phyloP scores from a whole-genome alignment of 2,113 vertebrate genomes.

The Cryptoleucopteryx plumbea region DNA sequence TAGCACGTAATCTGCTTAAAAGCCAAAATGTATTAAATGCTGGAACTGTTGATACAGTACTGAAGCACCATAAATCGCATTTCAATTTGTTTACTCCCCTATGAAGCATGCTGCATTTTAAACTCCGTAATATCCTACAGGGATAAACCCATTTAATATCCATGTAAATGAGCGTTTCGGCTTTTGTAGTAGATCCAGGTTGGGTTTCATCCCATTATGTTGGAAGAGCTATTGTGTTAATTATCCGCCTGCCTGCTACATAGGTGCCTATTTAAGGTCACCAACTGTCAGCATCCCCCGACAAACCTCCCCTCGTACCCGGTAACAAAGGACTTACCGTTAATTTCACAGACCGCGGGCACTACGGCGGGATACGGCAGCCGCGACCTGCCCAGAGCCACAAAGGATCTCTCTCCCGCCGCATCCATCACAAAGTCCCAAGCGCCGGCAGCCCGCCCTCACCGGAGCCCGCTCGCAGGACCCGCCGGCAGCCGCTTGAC shows the following conservation, averaged over 20 bases:
- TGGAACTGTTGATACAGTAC: neutral
- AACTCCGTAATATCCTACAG: slow-evolving; percentile 60
- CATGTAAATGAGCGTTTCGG: slow-evolving; percentile 56
- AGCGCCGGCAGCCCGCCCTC: neutral
- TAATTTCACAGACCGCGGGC: slow-evolving; percentile 27
- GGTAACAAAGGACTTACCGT: slow-evolving; percentile 74
- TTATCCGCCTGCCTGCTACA: neutral
- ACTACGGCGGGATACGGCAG: slow-evolving; percentile 49
- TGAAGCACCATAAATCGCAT: slow-evolving; percentile 5
- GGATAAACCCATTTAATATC: slow-evolving; percentile 65
- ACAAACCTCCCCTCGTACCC: neutral
- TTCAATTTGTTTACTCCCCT: slow-evolving; percentile 42
- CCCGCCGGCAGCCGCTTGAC: neutral
- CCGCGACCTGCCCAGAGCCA: slow-evolving; percentile 61
- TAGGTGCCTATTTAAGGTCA: neutral
- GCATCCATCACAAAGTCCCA: neutral
- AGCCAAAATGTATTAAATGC: slow-evolving; percentile 41
- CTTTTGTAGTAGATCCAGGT: slow-evolving; percentile 20
- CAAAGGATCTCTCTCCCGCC: slow-evolving; percentile 56
- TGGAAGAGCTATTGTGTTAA: slow-evolving; percentile 54
- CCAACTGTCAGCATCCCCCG: neutral
- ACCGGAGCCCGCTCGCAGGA: neutral
- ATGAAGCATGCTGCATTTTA: slow-evolving; percentile 24
- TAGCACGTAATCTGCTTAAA: slow-evolving; percentile 40
- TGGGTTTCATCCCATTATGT: slow-evolving; percentile 44